A percentile compares a stretch with the other conserved stretches of the same genome.
phyloP scores from a whole-genome alignment of 2,113 vertebrate genomes.

The Gila orcuttii region DNA sequence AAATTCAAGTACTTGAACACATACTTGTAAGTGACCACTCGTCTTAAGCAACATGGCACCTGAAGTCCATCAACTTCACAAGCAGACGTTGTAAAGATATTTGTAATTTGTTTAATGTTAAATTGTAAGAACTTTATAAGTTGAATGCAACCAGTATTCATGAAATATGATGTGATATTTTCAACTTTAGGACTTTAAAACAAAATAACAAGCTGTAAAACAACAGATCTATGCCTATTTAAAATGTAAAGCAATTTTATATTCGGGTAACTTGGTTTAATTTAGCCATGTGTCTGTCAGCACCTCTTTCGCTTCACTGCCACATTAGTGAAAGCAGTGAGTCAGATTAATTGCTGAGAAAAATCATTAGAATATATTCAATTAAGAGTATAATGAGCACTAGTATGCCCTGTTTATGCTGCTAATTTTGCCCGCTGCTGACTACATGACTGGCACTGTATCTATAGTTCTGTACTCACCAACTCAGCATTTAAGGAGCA shows the following conservation, averaged over 20 bases:
- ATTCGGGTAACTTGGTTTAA: neutral
- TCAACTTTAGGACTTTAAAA: neutral
- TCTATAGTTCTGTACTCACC: neutral
- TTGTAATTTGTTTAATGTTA: neutral
- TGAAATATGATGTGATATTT: neutral
- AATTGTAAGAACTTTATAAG: neutral
- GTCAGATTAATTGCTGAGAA: constrained; percentile 5
- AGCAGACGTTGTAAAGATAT: neutral
- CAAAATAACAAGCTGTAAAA: neutral
- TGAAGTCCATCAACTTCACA: neutral
- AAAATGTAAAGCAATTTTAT: neutral
- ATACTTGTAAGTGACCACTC: neutral
- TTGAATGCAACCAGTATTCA: neutral
- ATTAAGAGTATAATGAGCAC: neutral
- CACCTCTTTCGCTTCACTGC: neutral
- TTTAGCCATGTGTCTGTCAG: constrained; percentile 3
- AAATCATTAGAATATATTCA: neutral
- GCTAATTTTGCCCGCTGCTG: neutral
- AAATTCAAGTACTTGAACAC: neutral
- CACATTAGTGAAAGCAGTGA: neutral
- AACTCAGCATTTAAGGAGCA: constrained; percentile 8
- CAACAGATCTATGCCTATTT: neutral
- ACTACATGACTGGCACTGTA: neutral
- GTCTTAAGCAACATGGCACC: neutral
- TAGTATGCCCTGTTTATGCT: neutral